Conservation (phyloP, 2,888 invertebrate species). For the Xestoiulus laeticollis region DNA sequence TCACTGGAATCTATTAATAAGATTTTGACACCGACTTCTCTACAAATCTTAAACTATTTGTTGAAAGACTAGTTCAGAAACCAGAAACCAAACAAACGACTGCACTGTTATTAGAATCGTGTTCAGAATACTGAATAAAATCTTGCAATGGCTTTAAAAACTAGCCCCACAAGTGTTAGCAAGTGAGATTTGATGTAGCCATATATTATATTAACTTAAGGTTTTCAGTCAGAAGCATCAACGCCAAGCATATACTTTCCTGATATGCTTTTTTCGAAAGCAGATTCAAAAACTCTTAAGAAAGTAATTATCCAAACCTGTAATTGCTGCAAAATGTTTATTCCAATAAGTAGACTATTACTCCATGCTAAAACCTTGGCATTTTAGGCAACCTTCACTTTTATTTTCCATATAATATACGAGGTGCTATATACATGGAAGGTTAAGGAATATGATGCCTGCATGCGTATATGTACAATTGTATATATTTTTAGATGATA, state of each 20-base stretch:
- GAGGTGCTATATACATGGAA: too few relatives aligned
- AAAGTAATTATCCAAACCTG: not conserved
- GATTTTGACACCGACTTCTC: not conserved
- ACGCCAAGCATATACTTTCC: not conserved
- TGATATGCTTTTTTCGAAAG: not conserved
- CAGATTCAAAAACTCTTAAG: not conserved
- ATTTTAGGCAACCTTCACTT: not conserved
- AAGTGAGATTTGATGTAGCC: too few relatives aligned
- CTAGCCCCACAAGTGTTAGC: too few relatives aligned
- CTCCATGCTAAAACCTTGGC: not conserved
- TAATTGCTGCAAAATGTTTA: not conserved
- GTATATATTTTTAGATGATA: too few relatives aligned
- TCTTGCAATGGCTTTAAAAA: not conserved
- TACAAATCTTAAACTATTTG: not conserved
- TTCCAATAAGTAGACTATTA: not conserved
- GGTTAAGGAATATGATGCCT: too few relatives aligned
- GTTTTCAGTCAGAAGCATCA: not conserved
- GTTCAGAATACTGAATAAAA: not conserved
- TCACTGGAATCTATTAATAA: not conserved
- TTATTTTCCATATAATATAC: too few relatives aligned
- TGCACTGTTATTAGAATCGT: not conserved
- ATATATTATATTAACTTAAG: not conserved
- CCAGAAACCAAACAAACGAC: not conserved
- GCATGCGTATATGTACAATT: too few relatives aligned
- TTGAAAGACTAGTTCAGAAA: not conserved